Evolutionary conservation across 2,113 vertebrate species (phyloP).

Genomic region (Ammodramus savannarum): DNA sequence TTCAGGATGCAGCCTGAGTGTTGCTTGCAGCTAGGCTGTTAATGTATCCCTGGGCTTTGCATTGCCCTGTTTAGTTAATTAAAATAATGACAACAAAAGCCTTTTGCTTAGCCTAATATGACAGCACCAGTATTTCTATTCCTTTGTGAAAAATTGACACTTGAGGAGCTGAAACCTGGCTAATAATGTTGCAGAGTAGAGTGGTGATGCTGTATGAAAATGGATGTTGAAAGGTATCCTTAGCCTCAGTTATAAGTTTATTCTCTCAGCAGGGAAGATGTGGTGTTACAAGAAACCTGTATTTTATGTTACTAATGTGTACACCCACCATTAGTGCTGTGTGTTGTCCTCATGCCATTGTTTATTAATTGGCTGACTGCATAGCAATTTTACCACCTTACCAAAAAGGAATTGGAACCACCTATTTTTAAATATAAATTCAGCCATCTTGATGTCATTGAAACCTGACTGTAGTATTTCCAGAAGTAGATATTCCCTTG

Average conservation of each 20-base stretch:
- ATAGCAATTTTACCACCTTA: neutral
- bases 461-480: neutral
- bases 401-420: neutral
- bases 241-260: neutral
- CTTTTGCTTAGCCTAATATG: neutral
- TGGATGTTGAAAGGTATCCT: neutral
- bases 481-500: neutral
- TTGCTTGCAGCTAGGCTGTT: neutral
- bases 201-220: neutral
- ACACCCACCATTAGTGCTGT: neutral
- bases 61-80: constrained; percentile 14
- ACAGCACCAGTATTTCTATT: neutral
- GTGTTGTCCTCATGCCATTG: neutral
- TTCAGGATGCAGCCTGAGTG: neutral
- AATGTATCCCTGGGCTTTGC: neutral
- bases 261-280: neutral
- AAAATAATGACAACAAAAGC: neutral
- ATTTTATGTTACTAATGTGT: neutral
- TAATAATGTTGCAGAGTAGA: neutral
- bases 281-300: neutral
- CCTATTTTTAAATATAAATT: neutral
- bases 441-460: neutral
- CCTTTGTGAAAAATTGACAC: neutral
- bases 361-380: neutral
- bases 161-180: neutral